phyloP scores from a whole-genome alignment of 2,888 invertebrate genomes.

The Oxyscelio sp. region DNA sequence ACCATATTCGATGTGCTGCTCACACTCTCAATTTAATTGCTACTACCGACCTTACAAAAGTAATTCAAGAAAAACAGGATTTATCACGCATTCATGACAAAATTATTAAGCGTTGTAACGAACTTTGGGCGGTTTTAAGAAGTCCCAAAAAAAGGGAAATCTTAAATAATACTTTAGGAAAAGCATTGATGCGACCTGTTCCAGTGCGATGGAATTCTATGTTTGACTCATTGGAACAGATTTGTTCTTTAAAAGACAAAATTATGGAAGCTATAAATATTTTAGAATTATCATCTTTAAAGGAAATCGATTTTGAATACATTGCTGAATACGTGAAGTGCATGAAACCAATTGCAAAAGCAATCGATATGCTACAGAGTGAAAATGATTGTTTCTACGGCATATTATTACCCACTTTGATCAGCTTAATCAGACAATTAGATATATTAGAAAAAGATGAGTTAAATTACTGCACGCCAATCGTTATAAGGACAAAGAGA shows the following conservation, averaged over 20 bases:
- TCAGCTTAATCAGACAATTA: constrained; percentile 3
- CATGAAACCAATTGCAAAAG: background rate
- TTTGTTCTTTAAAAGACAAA: background rate
- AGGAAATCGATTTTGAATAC: background rate
- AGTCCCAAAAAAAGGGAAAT: background rate
- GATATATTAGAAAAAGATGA: background rate
- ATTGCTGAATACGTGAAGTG: constrained; percentile 1
- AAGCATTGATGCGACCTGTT: background rate
- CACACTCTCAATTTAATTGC: constrained; percentile 11
- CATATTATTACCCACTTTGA: constrained; percentile 7
- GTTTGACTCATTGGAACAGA: background rate
- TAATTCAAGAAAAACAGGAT: background rate
- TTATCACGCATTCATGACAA: background rate
- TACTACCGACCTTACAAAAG: constrained; percentile 1
- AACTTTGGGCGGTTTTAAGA: background rate
- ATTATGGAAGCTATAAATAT: background rate
- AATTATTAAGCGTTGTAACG: background rate
- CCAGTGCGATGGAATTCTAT: constrained; percentile 7
- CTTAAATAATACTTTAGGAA: background rate
- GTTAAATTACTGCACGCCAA: background rate
- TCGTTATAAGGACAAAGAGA: too few relatives aligned
- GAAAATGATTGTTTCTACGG: constrained; percentile 27
- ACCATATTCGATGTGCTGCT: constrained; percentile 13
- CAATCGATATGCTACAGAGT: constrained; percentile 1
- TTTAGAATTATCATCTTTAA: background rate